Evolutionary conservation across 2,888 invertebrate species (phyloP).

Genomic region (Dynastes maya): DNA sequence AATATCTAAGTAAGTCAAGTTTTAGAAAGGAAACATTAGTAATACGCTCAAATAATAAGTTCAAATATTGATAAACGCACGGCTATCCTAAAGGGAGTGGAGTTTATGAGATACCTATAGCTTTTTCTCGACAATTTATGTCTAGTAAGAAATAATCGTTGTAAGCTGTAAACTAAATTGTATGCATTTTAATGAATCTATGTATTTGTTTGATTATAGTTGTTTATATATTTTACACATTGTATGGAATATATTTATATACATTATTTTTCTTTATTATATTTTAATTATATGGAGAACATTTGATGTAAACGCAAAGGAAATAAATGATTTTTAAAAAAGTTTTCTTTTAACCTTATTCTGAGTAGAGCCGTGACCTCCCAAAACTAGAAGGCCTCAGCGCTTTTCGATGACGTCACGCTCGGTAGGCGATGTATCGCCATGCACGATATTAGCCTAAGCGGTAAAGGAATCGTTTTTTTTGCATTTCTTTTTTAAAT

Average conservation of each 20-base stretch:
- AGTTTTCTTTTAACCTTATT: not conserved
- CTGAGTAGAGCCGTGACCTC: no score
- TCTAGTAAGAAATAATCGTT: not conserved
- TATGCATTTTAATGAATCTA: conserved; percentile 18
- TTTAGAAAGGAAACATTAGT: not conserved
- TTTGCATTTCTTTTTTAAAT: no score
- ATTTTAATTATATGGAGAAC: conserved; percentile 37
- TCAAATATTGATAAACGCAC: not conserved
- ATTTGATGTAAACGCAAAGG: conserved; percentile 25
- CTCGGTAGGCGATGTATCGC: no score
- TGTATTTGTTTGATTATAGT: conserved; percentile 19
- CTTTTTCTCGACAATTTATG: conserved; percentile 1
- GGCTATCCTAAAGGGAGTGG: no score
- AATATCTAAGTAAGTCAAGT: not conserved
- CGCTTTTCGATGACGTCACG: no score
- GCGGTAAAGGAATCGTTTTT: no score
- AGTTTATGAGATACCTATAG: not conserved
- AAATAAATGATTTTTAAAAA: conserved; percentile 35
- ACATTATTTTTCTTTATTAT: conserved; percentile 36
- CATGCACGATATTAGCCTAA: no score
- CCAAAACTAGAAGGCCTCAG: no score
- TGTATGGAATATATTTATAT: conserved; percentile 33
- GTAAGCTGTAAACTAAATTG: not conserved
- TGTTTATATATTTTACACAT: conserved; percentile 23
- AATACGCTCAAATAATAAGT: conserved; percentile 17